These are phyloP conservation scores for Abramis brama DNA, from an alignment of 2,113 vertebrate species.

Conservation along the genomic window DNA sequence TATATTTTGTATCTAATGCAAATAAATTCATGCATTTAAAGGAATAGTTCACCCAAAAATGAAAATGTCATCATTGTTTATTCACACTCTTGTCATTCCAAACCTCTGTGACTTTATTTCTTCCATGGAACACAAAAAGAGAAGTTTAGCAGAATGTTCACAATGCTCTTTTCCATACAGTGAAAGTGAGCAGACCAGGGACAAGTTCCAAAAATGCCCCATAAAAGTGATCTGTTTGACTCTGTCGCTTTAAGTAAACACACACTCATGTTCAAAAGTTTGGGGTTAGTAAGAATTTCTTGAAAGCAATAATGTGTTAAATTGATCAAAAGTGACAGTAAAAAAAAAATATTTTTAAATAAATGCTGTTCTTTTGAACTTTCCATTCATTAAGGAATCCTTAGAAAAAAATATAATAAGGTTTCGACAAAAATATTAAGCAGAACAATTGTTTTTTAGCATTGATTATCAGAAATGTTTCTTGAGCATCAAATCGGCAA, in stretches of 20 bases:
- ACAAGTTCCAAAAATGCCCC: not conserved
- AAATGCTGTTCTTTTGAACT: not conserved
- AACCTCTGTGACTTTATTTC: too few species aligned
- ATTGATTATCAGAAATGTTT: too few species aligned
- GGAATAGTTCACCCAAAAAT: not conserved
- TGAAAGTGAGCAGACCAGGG: not conserved
- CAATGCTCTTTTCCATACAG: not conserved
- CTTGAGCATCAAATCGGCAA: not conserved
- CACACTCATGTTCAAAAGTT: not conserved
- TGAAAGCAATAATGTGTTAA: not conserved
- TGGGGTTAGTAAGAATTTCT: not conserved
- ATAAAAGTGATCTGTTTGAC: not conserved
- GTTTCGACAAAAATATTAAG: not conserved
- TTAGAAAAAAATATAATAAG: not conserved
- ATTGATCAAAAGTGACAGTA: not conserved
- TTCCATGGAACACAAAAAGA: not conserved
- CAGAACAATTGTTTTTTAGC: not conserved
- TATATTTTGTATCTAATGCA: not conserved
- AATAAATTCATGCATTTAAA: not conserved
- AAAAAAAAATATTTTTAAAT: not conserved
- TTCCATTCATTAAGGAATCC: not conserved
- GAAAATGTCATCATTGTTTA: not conserved
- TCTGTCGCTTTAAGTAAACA: not conserved
- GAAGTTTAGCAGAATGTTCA: not conserved
- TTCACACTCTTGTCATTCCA: too few species aligned